A percentile compares a stretch with the other conserved stretches of the same genome.
Conservation (phyloP, 2,113 vertebrate species). For the Caretta caretta region DNA sequence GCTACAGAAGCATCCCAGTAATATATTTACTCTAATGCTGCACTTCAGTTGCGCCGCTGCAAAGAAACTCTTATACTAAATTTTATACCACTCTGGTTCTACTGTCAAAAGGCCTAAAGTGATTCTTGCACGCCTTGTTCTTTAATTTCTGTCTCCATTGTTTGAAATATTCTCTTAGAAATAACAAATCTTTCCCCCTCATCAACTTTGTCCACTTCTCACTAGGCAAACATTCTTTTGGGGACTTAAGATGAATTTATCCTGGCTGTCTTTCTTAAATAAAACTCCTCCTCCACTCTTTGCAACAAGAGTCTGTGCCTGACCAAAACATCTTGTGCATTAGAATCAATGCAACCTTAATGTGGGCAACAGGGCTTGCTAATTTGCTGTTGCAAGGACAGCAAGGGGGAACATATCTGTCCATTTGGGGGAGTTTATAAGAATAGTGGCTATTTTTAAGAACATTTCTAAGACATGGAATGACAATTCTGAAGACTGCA, state of each 20-base stretch:
- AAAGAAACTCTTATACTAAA: background rate
- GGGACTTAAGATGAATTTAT: background rate
- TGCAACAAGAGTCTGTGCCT: background rate
- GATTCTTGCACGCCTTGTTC: background rate
- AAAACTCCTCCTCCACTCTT: background rate
- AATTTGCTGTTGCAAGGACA: slow-evolving; percentile 54
- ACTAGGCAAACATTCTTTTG: background rate
- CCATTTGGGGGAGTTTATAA: slow-evolving; percentile 41
- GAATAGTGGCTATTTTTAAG: background rate
- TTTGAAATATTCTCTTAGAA: background rate
- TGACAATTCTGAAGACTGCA: background rate
- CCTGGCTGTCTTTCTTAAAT: background rate
- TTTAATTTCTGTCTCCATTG: background rate
- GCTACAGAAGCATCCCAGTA: background rate
- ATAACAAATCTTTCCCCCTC: background rate
- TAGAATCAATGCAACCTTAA: background rate
- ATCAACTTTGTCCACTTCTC: background rate
- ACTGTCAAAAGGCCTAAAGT: no score
- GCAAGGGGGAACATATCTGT: slow-evolving; percentile 72
- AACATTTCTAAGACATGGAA: background rate
- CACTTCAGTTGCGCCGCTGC: background rate
- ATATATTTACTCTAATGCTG: background rate
- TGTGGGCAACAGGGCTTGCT: slow-evolving; percentile 13
- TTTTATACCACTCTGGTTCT: background rate
- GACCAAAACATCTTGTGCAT: background rate